Conservation (phyloP, 2,888 invertebrate species). For the Andrena camellia region DNA sequence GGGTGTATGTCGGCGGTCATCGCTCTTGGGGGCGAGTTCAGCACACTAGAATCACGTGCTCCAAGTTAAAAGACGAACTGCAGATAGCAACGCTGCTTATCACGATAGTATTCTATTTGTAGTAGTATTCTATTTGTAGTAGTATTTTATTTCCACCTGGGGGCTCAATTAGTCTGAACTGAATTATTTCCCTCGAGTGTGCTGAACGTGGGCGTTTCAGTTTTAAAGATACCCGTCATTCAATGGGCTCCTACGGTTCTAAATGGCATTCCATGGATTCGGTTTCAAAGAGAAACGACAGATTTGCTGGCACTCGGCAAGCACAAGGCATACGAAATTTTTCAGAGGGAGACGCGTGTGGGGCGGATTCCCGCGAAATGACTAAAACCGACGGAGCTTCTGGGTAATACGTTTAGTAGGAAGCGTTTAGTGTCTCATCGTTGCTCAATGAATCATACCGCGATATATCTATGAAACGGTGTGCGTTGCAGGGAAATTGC, state of each 20-base stretch:
- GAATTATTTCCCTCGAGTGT: too few relatives aligned
- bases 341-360: neutral
- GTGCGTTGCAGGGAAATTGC: slow-evolving; percentile 32
- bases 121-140: too few relatives aligned
- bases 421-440: slow-evolving; percentile 41
- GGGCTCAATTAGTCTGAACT: too few relatives aligned
- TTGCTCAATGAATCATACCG: slow-evolving; percentile 47
- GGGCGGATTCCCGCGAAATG: neutral
- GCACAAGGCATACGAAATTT: neutral
- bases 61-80: neutral
- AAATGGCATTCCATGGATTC: too few relatives aligned
- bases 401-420: slow-evolving; percentile 42
- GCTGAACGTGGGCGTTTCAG: too few relatives aligned
- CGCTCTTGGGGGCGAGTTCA: neutral
- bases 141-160: too few relatives aligned
- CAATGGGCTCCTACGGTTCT: too few relatives aligned
- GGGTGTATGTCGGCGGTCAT: neutral
- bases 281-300: too few relatives aligned
- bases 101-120: too few relatives aligned
- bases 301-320: neutral
- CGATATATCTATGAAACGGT: slow-evolving; percentile 14
- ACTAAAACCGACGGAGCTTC: slow-evolving; percentile 34
- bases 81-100: too few relatives aligned
- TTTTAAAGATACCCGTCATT: too few relatives aligned
- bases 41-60: neutral